Base-by-base conservation (phyloP, 2,797 vertebrate species). In the Pseudochaenichthys georgianus region DNA sequence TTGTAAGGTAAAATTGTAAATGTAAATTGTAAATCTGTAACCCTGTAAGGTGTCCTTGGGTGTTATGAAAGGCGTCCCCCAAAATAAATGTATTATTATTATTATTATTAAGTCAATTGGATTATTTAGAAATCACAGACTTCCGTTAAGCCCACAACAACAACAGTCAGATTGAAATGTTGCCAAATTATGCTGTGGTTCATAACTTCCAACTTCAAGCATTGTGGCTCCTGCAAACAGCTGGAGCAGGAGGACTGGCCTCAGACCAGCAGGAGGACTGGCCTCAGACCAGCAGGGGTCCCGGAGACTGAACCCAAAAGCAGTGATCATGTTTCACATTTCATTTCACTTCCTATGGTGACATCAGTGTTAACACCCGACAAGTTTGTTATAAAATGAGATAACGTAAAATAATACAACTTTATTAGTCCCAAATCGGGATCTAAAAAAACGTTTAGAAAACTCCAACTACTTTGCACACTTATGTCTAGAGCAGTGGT, bases 161-260 rank as follows among this genome's bases (percentile, higher is more conserved):
- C 60, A 47, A 66, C 51, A 28, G 21, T 53, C 42, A 47, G 16
- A 31, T 19, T 9, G n/a, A 28, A 2, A 13, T 31, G 28, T 16
- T 50, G 41, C 42, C 5, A 34, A 6, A 42, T 23, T 6, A 31
- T 31, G 15, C 13, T 58, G 42, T 13, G 15, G 16, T 78, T 47
- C 73, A 65, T 23, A 13, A 78, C 66, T 74, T 71, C 57, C 70
- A 54, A 15, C 28, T 53, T 73, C 8, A 54, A 38, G 74, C 3
- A 52, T 23, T 78, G 3, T 50, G n/a, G 12, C 42, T 34, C 42
- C 41, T 87, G 83, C 51, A 59, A 51, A 73, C 69, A 78, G 76
- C 81, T 75, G 79, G 2, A 73, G 58, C 19, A 54, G 62, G 28
- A 75, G 41, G 28, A 59, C 51, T 41, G 78, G 71, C 21, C 4